Conservation (phyloP, 2,797 vertebrate genomes). For the Cuniculus paca region DNA sequence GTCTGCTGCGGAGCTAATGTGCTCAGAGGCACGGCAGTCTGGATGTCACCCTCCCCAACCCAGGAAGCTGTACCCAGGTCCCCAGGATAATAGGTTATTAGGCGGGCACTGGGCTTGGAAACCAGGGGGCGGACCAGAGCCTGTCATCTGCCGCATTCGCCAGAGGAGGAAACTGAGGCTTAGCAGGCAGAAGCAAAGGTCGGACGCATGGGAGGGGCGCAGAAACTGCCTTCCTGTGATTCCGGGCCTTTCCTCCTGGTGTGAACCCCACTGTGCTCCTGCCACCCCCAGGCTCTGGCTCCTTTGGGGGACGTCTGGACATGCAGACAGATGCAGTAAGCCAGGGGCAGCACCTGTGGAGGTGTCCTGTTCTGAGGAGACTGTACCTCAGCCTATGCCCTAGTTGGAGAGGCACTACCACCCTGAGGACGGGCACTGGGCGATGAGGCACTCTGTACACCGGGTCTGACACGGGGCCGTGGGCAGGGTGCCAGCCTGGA, state of each 20-base stretch:
- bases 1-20: background rate
- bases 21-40: background rate
- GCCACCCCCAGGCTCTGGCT: background rate
- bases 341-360: background rate
- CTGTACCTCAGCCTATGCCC: background rate
- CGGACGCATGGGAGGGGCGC: background rate
- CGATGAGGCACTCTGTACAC: background rate
- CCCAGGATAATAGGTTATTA: background rate
- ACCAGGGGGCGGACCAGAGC: background rate
- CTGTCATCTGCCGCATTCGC: background rate
- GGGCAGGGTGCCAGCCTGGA: background rate
- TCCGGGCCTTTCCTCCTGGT: background rate
- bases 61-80: background rate
- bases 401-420: background rate
- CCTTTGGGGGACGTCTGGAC: background rate
- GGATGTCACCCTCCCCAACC: background rate
- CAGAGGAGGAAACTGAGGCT: background rate
- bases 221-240: fast-evolving
- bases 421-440: too few species aligned
- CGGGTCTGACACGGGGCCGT: background rate
- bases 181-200: background rate
- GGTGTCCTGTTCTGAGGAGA: background rate
- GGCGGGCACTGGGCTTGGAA: background rate
- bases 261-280: background rate
- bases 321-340: background rate